Base-by-base conservation (phyloP, 2,113 vertebrate genomes). In the Chitala chitala region DNA sequence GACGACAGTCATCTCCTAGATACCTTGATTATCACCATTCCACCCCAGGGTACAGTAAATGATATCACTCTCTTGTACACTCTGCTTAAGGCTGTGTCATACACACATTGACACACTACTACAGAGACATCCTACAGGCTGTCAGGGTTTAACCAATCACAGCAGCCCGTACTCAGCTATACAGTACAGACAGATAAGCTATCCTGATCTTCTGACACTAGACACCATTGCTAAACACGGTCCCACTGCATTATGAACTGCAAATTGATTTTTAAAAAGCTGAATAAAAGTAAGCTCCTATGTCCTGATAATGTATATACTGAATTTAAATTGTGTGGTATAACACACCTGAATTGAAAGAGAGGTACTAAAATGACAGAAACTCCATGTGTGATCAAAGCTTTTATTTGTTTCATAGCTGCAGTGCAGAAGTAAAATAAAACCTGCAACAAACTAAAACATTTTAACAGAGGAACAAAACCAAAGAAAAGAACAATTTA, bases 391-490 rank as follows among this genome's bases (percentile, higher is more conserved):
- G 73, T 2, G 53, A 65, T 12, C 29, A 50, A 73, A 54, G 10
- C 42, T 58, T 71, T 92, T 93, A 91, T 91, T 91, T 92, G 87
- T 82, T 88, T 87, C 86, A 89, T 77, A 84, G 46, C 68, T 61
- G 87, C 82, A 86, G 83, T 80, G 84, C 84, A 86, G 86, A 71
- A 61, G 66, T 51, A 77, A 81, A 89, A 84, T 92, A 88, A 92
- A 81, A 81, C 82, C 84, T 84, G 87, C 88, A 89, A 92, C 87
- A 89, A 86, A 90, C 85, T 90, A 83, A 80, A 79, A 85, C 40
- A 59, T 26, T 26, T 89, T 90, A 86, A 82, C 74, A 83, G 89
- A 85, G 84, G 88, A 82, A 93, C 87, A 92, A 92, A 92, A 93
- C 92, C 86, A 86, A 84, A 82, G 86, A 82, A 80, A 89, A 31